Percentiles rank a stretch among this genome's conserved stretches.
Conservation (phyloP, 2,797 vertebrate species). For the Trichosurus vulpecula region DNA sequence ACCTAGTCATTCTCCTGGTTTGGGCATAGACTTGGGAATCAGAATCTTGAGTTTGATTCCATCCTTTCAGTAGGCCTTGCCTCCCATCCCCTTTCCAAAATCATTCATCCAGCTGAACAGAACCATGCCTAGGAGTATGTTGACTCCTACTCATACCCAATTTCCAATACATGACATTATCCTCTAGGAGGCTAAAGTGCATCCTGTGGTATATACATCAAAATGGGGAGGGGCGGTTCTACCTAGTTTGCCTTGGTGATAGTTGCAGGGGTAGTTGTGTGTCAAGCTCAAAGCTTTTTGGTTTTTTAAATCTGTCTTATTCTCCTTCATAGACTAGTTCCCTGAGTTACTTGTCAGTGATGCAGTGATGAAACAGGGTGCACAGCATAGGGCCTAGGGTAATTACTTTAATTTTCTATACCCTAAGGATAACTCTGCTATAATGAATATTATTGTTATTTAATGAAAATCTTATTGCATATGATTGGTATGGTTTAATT, state of each 20-base stretch:
- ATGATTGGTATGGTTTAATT: conserved; percentile 7
- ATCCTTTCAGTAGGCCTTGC: background rate
- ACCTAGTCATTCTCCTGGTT: background rate
- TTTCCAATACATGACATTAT: background rate
- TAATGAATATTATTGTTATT: background rate
- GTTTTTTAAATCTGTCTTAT: background rate
- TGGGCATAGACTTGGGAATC: background rate
- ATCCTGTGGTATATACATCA: background rate
- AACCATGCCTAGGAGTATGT: background rate
- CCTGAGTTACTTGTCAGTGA: background rate
- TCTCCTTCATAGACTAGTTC: background rate
- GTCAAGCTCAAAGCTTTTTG: background rate
- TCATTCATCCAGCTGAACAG: background rate
- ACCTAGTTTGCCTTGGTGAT: background rate
- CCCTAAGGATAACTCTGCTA: background rate
- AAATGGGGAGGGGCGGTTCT: background rate
- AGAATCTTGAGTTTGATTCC: conserved; percentile 17
- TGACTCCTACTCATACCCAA: background rate
- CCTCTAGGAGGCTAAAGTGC: background rate
- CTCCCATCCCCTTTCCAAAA: background rate
- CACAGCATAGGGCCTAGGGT: background rate
- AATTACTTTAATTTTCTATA: background rate
- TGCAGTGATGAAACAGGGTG: background rate
- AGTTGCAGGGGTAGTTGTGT: background rate
- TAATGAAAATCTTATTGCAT: background rate